These are phyloP conservation scores for Neodiprion fabricii DNA, from an alignment of 1,140 invertebrate species.

Conservation along the genomic window DNA sequence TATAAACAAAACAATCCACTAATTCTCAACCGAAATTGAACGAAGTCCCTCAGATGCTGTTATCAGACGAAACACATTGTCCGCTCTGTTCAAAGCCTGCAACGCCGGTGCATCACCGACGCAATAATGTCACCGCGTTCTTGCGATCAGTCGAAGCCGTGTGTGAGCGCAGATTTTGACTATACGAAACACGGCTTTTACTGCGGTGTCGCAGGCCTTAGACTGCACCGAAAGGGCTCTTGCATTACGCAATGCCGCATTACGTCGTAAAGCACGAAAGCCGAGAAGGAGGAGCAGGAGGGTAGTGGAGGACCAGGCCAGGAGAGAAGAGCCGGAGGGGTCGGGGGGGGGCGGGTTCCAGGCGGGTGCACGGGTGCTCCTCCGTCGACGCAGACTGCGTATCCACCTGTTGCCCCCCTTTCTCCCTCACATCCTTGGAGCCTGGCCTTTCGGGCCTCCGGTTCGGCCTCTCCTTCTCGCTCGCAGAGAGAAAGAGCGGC, in stretches of 20 bases:
- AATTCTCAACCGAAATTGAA: too few relatives aligned
- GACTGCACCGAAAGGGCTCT: not conserved
- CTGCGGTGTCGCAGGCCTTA: too few relatives aligned
- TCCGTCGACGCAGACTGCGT: constrained; percentile 11
- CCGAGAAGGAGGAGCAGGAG: not conserved
- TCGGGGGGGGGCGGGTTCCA: not conserved
- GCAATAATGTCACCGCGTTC: too few relatives aligned
- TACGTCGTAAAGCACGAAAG: not conserved
- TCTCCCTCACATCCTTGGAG: constrained; percentile 4
- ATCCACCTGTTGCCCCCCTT: constrained; percentile 48
- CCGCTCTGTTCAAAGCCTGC: too few relatives aligned
- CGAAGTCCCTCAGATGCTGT: too few relatives aligned
- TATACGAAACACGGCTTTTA: too few relatives aligned
- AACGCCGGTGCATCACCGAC: too few relatives aligned
- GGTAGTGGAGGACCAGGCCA: too few relatives aligned
- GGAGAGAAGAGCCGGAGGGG: not conserved
- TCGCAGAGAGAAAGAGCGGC: not conserved
- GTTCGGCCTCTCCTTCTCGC: not conserved
- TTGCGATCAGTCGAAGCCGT: too few relatives aligned
- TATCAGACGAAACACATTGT: too few relatives aligned
- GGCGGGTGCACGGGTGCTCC: constrained; percentile 29
- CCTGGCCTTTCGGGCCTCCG: not conserved
- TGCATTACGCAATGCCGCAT: constrained; percentile 1
- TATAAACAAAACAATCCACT: too few relatives aligned
- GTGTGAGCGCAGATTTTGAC: not conserved